Evolutionary conservation across 2,113 vertebrate genomes (phyloP).

Genomic region (Amia ocellicauda): DNA sequence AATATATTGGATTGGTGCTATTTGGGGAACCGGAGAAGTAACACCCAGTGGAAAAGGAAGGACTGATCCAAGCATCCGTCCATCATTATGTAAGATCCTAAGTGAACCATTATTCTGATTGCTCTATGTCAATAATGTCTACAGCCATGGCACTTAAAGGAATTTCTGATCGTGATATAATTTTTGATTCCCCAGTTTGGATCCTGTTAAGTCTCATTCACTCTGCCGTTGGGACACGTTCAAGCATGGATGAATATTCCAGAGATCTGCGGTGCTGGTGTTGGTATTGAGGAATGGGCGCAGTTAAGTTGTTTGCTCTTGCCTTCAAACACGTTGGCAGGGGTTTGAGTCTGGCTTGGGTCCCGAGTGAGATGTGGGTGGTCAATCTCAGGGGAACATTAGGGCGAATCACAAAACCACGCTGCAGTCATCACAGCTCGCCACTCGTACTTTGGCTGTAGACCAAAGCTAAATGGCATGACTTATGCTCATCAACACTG

Average conservation of each 20-base stretch:
- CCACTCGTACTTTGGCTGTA: conserved; percentile 46
- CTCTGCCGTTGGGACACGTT: conserved; percentile 32
- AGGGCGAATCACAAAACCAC: conserved; percentile 59
- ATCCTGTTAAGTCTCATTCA: conserved; percentile 40
- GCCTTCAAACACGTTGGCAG: conserved; percentile 66
- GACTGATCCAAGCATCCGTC: no score
- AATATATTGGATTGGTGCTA: no score
- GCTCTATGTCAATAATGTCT: no score
- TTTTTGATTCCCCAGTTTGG: conserved; percentile 40
- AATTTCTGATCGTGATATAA: background rate
- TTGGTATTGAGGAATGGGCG: conserved; percentile 52
- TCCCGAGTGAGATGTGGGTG: conserved; percentile 58
- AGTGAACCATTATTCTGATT: no score
- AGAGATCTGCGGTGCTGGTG: conserved; percentile 24
- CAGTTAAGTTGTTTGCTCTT: conserved; percentile 63
- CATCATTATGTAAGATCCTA: no score
- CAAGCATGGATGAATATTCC: conserved; percentile 55
- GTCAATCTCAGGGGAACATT: conserved; percentile 60
- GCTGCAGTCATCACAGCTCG: conserved; percentile 52
- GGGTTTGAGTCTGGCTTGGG: conserved; percentile 57
- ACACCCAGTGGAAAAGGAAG: no score
- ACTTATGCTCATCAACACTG: conserved; percentile 23
- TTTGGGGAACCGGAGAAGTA: no score
- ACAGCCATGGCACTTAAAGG: background rate
- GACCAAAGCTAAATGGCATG: conserved; percentile 47